phyloP scores from a whole-genome alignment of 2,113 vertebrate species.

The Neotragus moschatus region DNA sequence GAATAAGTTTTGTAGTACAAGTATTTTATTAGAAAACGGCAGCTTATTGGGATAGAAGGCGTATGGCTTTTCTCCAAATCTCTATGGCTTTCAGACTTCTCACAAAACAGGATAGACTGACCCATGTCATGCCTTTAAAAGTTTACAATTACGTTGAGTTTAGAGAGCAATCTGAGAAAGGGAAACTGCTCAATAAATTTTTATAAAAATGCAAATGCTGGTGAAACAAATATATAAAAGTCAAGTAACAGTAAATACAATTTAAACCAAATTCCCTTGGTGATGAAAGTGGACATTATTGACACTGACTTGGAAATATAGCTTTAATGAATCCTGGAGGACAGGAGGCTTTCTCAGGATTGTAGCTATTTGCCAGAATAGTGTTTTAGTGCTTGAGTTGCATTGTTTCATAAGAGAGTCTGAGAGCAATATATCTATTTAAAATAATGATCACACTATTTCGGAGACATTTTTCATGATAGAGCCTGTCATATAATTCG shows the following conservation, averaged over 20 bases:
- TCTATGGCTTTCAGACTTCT: background rate
- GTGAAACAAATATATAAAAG: background rate
- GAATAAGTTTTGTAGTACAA: background rate
- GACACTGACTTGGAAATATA: background rate
- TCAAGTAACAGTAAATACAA: background rate
- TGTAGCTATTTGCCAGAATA: background rate
- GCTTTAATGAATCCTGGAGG: background rate
- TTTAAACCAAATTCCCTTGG: background rate
- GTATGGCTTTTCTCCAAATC: background rate
- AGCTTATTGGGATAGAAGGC: background rate
- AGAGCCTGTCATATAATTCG: background rate
- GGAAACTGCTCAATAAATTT: background rate
- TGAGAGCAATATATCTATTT: background rate
- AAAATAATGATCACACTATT: background rate
- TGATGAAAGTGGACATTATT: background rate
- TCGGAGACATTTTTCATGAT: background rate
- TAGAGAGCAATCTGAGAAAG: background rate
- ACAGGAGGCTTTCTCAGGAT: background rate
- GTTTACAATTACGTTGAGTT: background rate
- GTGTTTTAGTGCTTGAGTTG: background rate
- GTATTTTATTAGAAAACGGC: background rate
- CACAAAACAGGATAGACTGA: background rate
- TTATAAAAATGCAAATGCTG: background rate
- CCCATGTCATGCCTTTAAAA: background rate
- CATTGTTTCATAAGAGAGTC: background rate